A percentile compares a stretch with the other conserved stretches of the same genome.
phyloP scores from a whole-genome alignment of 2,888 invertebrate species.

The Harmothoe impar region DNA sequence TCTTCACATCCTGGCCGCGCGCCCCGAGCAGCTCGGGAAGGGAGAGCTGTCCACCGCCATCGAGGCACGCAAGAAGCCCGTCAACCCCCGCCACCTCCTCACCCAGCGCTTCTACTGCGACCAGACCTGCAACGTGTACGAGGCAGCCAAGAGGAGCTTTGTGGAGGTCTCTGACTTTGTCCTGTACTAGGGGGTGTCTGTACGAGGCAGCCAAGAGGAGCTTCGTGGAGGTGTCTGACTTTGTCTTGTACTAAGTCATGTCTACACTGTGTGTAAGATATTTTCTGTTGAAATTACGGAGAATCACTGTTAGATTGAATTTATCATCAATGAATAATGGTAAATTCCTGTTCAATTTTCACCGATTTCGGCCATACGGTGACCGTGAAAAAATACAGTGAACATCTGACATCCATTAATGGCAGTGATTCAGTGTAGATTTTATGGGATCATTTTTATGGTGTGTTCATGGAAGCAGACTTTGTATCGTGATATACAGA shows the following conservation, averaged over 20 bases:
- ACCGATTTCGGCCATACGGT: too few species aligned
- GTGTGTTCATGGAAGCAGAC: too few species aligned
- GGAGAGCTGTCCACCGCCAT: background rate
- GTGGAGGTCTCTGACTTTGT: slow-evolving; percentile 47
- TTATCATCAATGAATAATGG: too few species aligned
- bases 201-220: slow-evolving; percentile 48
- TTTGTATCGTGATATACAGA: too few species aligned
- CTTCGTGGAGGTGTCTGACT: slow-evolving; percentile 46
- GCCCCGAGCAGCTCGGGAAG: slow-evolving; percentile 47
- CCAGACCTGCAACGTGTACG: slow-evolving; percentile 49
- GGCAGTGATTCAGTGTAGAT: too few species aligned
- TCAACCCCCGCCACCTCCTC: background rate
- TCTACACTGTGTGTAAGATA: too few species aligned
- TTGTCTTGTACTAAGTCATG: slow-evolving; percentile 31
- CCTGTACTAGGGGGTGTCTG: slow-evolving; percentile 11
- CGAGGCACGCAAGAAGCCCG: background rate
- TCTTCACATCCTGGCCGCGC: slow-evolving; percentile 27
- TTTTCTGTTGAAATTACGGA: too few species aligned
- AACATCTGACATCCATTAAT: too few species aligned
- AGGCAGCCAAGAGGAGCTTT: slow-evolving; percentile 50
- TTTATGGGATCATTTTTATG: too few species aligned
- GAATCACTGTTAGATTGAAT: too few species aligned
- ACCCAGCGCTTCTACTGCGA: slow-evolving; percentile 57
- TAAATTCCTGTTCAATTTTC: too few species aligned
- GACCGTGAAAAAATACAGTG: too few species aligned